Base-by-base conservation (phyloP, 2,888 invertebrate species). In the Scotopteryx bipunctaria region DNA sequence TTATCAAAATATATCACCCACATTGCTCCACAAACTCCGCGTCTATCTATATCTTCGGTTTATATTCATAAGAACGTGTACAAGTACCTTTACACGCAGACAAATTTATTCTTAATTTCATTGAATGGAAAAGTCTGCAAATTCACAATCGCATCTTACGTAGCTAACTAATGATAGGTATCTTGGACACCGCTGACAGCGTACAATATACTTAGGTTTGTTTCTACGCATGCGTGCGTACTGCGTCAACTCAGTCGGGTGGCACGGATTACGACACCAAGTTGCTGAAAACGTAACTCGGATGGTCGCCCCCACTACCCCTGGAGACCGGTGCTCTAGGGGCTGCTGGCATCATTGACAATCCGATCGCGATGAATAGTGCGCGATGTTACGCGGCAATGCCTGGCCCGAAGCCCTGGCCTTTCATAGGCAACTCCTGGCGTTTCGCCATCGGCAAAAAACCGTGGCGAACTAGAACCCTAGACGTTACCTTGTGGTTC, bases 361-460 rank as follows among this genome's bases (percentile, higher is more conserved):
- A 66, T 66, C 63, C 65, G 63, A 57, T 66, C 81, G 83, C 78
- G 74, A 88, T 88, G 88, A 74, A 65, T 64, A 76, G 69, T 76
- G 83, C 83, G 73, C 86, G 89, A 71, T 78, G 82, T 64, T 96
- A 95, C 77, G 79, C 91, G 40, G 91, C 92, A 53, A 93, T 96
- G 73, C 96, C 96, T 2, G 96, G 96, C 13, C 95, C 95, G 11
- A 93, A 88, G 81, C 93, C 93, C 40, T 78, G 95, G 71, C 95
- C 95, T 0, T 48, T 95, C 36, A 84, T 96, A 40, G 96, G 96
- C 46, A 96, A 96, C 77, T 93, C 95, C 2, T 96, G 96, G 96
- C 91, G 95, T 61, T 95, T 96, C 78, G 94, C 95, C 40, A 92
- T 90, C 53, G 86, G 87, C 6, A 76, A 74, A 57, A 82, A 83